A percentile compares a stretch with the other conserved stretches of the same genome.
These are phyloP conservation scores for Polymixis flavicincta DNA, from an alignment of 2,888 invertebrate species.

Conservation along the genomic window DNA sequence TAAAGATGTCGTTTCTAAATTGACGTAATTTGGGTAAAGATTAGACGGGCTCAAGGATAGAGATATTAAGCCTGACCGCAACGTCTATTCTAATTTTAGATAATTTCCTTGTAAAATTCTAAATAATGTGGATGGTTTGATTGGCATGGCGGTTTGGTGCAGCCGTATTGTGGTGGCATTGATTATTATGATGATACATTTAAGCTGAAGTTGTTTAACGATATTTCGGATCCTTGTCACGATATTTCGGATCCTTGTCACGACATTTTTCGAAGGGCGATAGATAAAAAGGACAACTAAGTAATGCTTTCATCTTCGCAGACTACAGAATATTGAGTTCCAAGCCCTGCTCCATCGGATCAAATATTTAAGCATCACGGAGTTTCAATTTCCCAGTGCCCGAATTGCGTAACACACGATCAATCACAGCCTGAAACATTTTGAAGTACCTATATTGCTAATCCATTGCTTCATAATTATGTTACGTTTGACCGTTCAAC, in stretches of 20 bases:
- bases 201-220: slow-evolving; percentile 2
- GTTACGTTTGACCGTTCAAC: no score
- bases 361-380: neutral
- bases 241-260: neutral
- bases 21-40: slow-evolving; percentile 66
- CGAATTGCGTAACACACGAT: no score
- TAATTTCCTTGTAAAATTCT: slow-evolving; percentile 61
- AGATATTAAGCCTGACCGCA: slow-evolving; percentile 64
- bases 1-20: slow-evolving; percentile 54
- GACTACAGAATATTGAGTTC: neutral
- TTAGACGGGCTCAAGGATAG: slow-evolving; percentile 64
- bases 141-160: slow-evolving; percentile 39
- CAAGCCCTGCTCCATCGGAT: neutral
- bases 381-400: no score
- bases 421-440: no score
- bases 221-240: neutral
- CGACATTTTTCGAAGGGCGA: neutral
- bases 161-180: slow-evolving; percentile 54
- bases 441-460: no score
- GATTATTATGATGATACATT: slow-evolving; percentile 28
- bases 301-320: neutral
- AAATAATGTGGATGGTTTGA: slow-evolving; percentile 55
- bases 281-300: neutral
- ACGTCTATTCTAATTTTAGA: slow-evolving; percentile 63
- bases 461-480: no score